Base-by-base conservation (phyloP, 2,113 vertebrate species). In the Arizona elegans region DNA sequence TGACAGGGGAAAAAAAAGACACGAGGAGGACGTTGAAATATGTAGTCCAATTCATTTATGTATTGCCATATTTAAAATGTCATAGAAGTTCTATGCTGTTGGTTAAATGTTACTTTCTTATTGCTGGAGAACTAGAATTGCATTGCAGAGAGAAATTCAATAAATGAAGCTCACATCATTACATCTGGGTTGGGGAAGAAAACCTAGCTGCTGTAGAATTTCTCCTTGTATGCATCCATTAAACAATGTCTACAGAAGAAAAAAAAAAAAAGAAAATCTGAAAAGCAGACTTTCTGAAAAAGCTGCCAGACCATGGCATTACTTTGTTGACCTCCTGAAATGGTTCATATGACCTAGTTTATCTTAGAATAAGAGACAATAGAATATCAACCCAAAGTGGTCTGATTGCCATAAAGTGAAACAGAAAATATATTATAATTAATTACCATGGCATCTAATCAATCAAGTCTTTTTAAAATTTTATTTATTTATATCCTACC, bases 391-490 rank as follows among this genome's bases (percentile, higher is more conserved):
- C 11, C 47, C 21, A 89, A 65, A 52, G 58, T 70, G 75, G 52
- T 70, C 62, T 92, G 50, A 54, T 24, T 8, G 38, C 59, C n/a
- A 89, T 50, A n/a, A n/a, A 23, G 86, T 87, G 58, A 65, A 89
- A 90, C 17, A 65, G 43, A 62, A 56, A 55, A 93, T 65, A 47
- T 1, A 13, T 85, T 89, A 90, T 88, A 88, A 90, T 90, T 86
- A 87, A 88, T 93, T 56, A 24, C 85, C 56, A 81, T 90, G 88
- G 75, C 62, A 91, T 87, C 50, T 26, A 86, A n/a, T 33, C 70
- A 81, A 81, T 81, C 17, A 75, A 15, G 12, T 65, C 62, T 29
- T n/a, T 65, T 70, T n/a, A n/a, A 70, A 15, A 13, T n/a, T 70
- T 29, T 15, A 13, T n/a, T 70, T 70, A 70, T 70, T 70, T 70